A percentile compares a stretch with the other conserved stretches of the same genome.
Evolutionary conservation across 1,140 invertebrate species (phyloP).

Genomic region (Diprion similis): DNA sequence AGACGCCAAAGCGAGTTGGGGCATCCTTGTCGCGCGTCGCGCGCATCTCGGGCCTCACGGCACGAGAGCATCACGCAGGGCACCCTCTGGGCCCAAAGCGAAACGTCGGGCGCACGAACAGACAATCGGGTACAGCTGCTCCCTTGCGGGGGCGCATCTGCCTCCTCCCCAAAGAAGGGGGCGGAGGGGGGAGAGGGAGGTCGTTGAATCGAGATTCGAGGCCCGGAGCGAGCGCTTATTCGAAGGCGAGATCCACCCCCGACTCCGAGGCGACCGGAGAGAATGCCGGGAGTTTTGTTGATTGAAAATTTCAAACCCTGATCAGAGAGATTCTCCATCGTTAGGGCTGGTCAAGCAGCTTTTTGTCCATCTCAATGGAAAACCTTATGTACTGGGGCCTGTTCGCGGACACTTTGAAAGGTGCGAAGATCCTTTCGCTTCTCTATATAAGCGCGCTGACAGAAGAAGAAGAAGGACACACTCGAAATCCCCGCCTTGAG

Average conservation of each 20-base stretch:
- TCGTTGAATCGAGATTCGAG: not conserved
- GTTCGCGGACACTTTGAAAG: not conserved
- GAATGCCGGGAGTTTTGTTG: not conserved
- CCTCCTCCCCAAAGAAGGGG: slow-evolving; percentile 27
- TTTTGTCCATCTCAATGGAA: not conserved
- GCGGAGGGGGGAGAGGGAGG: not conserved
- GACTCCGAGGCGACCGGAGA: not conserved
- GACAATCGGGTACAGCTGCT: slow-evolving; percentile 49
- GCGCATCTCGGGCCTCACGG: not conserved
- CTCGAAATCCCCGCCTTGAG: not conserved
- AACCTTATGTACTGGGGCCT: not conserved
- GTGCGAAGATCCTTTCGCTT: not conserved
- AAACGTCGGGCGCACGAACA: slow-evolving; percentile 37
- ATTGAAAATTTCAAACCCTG: not conserved
- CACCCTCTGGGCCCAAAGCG: not conserved
- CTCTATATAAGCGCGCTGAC: no score
- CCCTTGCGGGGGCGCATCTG: slow-evolving; percentile 51
- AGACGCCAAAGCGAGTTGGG: not conserved
- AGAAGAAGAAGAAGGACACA: not conserved
- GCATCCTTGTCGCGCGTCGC: not conserved
- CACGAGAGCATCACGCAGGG: not conserved
- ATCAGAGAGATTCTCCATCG: not conserved
- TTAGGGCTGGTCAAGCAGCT: not conserved
- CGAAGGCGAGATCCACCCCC: not conserved
- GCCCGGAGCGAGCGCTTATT: not conserved